Evolutionary conservation across 2,888 invertebrate species (phyloP), one percentile per base, ranked within the genome.

Genomic region (Scaptomyza reducta): DNA sequence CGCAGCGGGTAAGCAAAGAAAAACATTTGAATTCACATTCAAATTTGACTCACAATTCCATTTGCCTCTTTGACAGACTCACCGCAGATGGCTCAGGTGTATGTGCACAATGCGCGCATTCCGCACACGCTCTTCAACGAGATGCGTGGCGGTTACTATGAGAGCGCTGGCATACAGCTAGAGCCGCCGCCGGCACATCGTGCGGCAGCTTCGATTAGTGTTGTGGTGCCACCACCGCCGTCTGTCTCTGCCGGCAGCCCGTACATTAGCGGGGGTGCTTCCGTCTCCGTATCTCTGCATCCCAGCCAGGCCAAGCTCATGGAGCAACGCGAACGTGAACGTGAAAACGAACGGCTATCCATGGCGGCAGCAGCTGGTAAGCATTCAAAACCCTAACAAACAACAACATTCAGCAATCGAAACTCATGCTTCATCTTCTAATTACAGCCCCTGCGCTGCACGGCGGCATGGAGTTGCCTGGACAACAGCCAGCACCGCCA

Each of bases 21-120:
- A 38, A 38, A 0, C 6, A 25, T 33, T 14, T 14, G 1, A 3
- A 3, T 10, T 10, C 4, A 16, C 11, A 38, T 7, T 3, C n/a
- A 10, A 38, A 14, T 2, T 16, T 42, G 18, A 35, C 7, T 3
- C 6, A 29, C 22, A 14, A 27, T 41, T 31, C 0, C 1, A 6
- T 9, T 0, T n/a, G 14, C 7, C 51, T 9, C 7, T 50, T 9
- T 42, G 49, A 2, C 31, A 94, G 94, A 94, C 90, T 95, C 95
- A 50, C 95, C 95, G 16, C 95, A 95, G 92, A 94, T 95, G 49
- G 94, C 94, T 6, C 95, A 94, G 88, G 94, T 95, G 6, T 95
- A 94, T 90, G 93, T 93, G 90, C 93, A 90, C 88, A 93, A 75
- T 88, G 91, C 74, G 54, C 92, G 94, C 27, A 91, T 94, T 77